These are phyloP conservation scores for Rattus norvegicus DNA, from an alignment of 2,113 vertebrate genomes.

Conservation along the genomic window GRCr8 NC_086028.1:24375001-24375500, in stretches of 20 bases:
- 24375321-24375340: no score
- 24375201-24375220: no score
- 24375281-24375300: no score
- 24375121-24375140: not conserved
- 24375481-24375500: not conserved
- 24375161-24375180: not conserved
- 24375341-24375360: no score
- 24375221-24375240: no score
- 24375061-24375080: not conserved
- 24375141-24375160: not conserved
- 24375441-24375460: constrained; percentile 41
- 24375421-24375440: not conserved
- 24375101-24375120: not conserved
- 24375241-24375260: no score
- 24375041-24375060: not conserved
- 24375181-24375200: no score
- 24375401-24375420: not conserved
- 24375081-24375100: not conserved
- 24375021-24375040: not conserved
- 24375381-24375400: no score
- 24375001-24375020: not conserved
- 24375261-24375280: no score
- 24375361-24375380: no score
- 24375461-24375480: constrained; percentile 22
- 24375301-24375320: no score